Conservation (phyloP, 1,140 invertebrate genomes). For the Zaprionus ghesquierei region DNA sequence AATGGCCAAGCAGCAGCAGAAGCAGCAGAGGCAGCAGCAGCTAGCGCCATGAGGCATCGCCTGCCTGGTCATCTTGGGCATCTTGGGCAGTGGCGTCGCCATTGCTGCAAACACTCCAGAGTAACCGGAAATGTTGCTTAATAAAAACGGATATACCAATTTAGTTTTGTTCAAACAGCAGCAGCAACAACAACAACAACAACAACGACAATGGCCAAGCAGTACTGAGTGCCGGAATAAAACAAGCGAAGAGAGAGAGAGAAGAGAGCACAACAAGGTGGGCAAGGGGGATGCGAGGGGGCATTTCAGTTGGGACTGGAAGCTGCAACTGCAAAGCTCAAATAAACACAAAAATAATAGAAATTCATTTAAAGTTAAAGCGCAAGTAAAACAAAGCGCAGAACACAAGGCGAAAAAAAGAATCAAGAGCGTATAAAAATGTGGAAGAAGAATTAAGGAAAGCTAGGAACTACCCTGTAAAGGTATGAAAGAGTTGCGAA, state of each 20-base stretch:
- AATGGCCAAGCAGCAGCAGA: slow-evolving; percentile 11
- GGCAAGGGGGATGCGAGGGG: background rate
- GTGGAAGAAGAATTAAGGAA: background rate
- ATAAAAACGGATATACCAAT: slow-evolving; percentile 81
- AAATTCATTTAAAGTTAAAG: slow-evolving; percentile 81
- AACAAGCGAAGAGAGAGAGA: slow-evolving; percentile 41
- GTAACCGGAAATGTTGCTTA: slow-evolving; percentile 80
- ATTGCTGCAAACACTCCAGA: slow-evolving; percentile 67
- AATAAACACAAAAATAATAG: slow-evolving; percentile 81
- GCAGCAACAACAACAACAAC: slow-evolving; percentile 39
- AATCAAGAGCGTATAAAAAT: slow-evolving; percentile 8
- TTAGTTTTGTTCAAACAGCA: slow-evolving; percentile 73
- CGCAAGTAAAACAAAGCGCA: slow-evolving; percentile 55
- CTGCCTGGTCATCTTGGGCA: slow-evolving; percentile 17
- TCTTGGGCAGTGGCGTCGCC: slow-evolving; percentile 28
- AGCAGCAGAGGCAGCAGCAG: too few relatives aligned
- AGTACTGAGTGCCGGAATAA: slow-evolving; percentile 69
- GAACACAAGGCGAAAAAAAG: slow-evolving; percentile 9
- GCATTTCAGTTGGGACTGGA: background rate
- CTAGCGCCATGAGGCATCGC: slow-evolving; percentile 14
- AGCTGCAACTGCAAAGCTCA: slow-evolving; percentile 64
- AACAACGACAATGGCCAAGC: slow-evolving; percentile 42
- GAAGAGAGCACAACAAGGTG: background rate
- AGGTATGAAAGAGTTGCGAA: background rate
- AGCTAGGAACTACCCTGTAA: background rate